A percentile compares a stretch with the other conserved stretches of the same genome.
These are phyloP conservation scores for Lateolabrax maculatus DNA, from an alignment of 2,797 vertebrate genomes.

Conservation along the genomic window DNA sequence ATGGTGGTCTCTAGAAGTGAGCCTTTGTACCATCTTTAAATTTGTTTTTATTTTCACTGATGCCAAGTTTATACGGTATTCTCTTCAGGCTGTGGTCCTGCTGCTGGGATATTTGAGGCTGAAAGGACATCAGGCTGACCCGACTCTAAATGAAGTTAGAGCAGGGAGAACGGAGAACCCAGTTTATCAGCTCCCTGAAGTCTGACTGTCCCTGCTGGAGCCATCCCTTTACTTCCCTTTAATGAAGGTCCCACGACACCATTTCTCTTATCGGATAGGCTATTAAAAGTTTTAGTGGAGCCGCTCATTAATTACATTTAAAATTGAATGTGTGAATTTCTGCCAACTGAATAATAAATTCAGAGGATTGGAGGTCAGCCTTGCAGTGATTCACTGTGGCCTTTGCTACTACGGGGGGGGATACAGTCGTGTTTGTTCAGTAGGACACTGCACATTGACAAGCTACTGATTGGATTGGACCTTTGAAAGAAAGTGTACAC, in stretches of 20 bases:
- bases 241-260: conserved; percentile 54
- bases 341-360: conserved; percentile 33
- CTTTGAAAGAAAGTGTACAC: background rate
- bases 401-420: background rate
- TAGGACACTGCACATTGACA: background rate
- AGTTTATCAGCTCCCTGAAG: conserved; percentile 47
- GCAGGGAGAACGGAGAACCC: conserved; percentile 4
- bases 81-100: background rate
- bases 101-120: background rate
- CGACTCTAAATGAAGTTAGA: conserved; percentile 25
- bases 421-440: background rate
- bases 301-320: conserved; percentile 64
- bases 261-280: conserved; percentile 60
- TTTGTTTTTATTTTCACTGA: background rate
- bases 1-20: background rate
- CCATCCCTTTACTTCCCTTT: conserved; percentile 43
- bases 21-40: background rate
- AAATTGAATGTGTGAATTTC: conserved; percentile 64
- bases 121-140: background rate
- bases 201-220: conserved; percentile 31
- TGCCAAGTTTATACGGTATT: background rate
- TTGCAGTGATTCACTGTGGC: background rate
- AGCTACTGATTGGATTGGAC: background rate
- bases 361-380: conserved; percentile 15
- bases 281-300: conserved; percentile 63